phyloP scores from a whole-genome alignment of 2,113 vertebrate species.

The Columbina picui region DNA sequence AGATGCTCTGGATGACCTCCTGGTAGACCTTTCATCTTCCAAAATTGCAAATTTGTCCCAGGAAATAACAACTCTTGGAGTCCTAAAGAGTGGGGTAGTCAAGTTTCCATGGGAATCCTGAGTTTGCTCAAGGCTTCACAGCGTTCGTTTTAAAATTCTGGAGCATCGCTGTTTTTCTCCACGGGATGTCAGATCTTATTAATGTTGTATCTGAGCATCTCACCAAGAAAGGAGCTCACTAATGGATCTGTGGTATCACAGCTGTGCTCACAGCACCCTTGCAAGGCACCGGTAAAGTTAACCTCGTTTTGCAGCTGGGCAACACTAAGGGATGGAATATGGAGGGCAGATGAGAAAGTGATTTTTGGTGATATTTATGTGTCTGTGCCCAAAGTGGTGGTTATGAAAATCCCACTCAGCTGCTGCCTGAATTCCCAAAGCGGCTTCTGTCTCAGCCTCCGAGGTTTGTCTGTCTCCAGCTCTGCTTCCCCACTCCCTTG shows the following conservation, averaged over 20 bases:
- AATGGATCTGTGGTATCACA: neutral
- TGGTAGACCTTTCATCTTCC: neutral
- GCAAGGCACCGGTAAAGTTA: neutral
- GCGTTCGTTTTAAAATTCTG: neutral
- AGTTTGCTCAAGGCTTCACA: neutral
- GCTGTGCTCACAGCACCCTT: neutral
- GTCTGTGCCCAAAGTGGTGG: neutral
- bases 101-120: fast-evolving
- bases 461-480: neutral
- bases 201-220: neutral
- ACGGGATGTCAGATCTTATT: constrained; percentile 7
- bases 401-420: neutral
- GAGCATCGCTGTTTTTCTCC: neutral
- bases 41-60: neutral
- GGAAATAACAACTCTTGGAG: neutral
- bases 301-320: neutral
- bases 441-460: neutral
- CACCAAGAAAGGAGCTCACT: neutral
- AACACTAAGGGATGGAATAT: neutral
- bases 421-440: neutral
- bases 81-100: neutral
- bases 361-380: neutral
- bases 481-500: neutral
- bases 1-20: neutral
- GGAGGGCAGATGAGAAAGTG: fast-evolving